These are phyloP conservation scores for Turritopsis rubra DNA, from an alignment of 30 jellyfish, hydroid and myxozoan genomes.

Conservation along the genomic window DNA sequence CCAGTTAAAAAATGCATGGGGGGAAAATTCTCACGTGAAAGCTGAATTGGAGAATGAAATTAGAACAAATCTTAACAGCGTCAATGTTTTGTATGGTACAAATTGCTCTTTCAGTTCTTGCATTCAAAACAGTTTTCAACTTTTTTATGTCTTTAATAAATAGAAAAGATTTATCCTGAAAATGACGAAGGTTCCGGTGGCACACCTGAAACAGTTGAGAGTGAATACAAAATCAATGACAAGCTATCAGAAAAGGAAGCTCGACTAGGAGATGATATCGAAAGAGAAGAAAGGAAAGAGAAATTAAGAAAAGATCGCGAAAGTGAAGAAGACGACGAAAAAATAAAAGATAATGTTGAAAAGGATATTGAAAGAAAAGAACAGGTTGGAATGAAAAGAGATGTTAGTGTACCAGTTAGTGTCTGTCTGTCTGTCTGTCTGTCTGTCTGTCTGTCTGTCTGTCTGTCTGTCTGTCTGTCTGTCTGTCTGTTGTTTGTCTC, in stretches of 20 bases:
- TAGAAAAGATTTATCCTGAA: conserved; percentile 18
- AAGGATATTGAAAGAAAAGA: conserved; percentile 5
- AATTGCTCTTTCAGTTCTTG: too few species aligned
- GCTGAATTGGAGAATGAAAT: too few species aligned
- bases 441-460: too few species aligned
- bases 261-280: conserved; percentile 14
- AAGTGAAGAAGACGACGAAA: background rate
- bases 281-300: conserved; percentile 3
- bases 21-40: too few species aligned
- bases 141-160: background rate
- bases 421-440: too few species aligned
- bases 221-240: conserved; percentile 17
- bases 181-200: background rate
- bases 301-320: background rate
- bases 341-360: conserved; percentile 3
- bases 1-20: too few species aligned
- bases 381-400: background rate
- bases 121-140: too few species aligned
- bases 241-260: conserved; percentile 13
- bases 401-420: background rate
- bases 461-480: too few species aligned
- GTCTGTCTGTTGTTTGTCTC: too few species aligned
- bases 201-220: background rate
- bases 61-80: too few species aligned
- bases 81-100: too few species aligned